Evolutionary conservation across 2,888 invertebrate genomes (phyloP).

Genomic region (Phania funesta): DNA sequence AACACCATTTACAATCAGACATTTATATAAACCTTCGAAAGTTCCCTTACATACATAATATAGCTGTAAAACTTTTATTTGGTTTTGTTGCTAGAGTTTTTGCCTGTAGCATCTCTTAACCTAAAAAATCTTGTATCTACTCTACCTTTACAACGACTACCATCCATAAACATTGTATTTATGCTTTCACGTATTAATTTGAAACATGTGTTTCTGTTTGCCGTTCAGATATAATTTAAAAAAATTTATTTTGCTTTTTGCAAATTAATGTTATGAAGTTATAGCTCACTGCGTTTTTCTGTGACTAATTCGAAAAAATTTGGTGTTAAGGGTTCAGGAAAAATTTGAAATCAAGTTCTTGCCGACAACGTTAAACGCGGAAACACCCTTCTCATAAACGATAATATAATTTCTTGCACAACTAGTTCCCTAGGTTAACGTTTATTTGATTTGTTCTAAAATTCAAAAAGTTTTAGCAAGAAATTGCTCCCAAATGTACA

Average conservation of each 20-base stretch:
- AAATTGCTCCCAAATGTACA: too few relatives aligned
- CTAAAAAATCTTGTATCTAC: slow-evolving; percentile 54
- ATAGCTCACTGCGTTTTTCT: slow-evolving; percentile 65
- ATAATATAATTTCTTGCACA: too few relatives aligned
- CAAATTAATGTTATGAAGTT: slow-evolving; percentile 53
- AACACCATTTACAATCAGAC: too few relatives aligned
- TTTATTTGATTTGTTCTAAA: too few relatives aligned
- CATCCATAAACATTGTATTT: slow-evolving; percentile 39
- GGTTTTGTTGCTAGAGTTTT: not conserved
- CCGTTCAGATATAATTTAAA: slow-evolving; percentile 10
- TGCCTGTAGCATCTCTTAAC: slow-evolving; percentile 59
- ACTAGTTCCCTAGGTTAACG: too few relatives aligned
- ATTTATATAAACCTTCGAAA: too few relatives aligned
- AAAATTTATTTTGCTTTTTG: slow-evolving; percentile 1
- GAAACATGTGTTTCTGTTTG: slow-evolving; percentile 53
- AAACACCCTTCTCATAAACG: not conserved
- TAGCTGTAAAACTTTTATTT: slow-evolving; percentile 21
- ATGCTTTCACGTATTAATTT: slow-evolving; percentile 63
- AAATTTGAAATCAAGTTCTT: slow-evolving; percentile 1
- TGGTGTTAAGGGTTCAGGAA: slow-evolving; percentile 29
- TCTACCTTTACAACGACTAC: slow-evolving; percentile 47
- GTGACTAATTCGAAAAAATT: slow-evolving; percentile 65
- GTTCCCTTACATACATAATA: not conserved
- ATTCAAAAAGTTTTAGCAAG: too few relatives aligned
- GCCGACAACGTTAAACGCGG: not conserved